Percentiles rank a stretch among this genome's conserved stretches.
phyloP scores from a whole-genome alignment of 2,888 invertebrate species.

The Sinopyrophorus schimmeli region DNA sequence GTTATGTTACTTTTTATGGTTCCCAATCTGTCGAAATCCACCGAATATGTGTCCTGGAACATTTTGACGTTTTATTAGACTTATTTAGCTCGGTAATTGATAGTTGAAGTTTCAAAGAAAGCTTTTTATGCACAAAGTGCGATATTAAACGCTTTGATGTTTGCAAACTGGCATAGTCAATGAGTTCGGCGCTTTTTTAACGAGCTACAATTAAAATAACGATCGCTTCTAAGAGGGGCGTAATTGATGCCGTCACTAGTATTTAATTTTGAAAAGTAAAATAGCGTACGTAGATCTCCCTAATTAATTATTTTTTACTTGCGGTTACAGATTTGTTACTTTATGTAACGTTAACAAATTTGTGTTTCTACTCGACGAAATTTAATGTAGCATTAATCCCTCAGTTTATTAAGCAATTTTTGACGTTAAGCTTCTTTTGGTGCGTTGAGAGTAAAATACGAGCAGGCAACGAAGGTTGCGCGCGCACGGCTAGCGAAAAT shows the following conservation, averaged over 20 bases:
- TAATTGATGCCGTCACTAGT: slow-evolving; percentile 9
- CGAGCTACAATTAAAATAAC: slow-evolving; percentile 24
- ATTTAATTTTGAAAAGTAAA: slow-evolving; percentile 10
- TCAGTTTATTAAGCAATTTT: no score
- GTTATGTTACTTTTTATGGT: slow-evolving; percentile 70
- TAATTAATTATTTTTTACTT: no score
- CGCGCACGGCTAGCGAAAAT: no score
- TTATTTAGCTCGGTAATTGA: slow-evolving; percentile 28
- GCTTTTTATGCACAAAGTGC: no score
- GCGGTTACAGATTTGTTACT: no score
- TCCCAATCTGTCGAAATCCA: slow-evolving; percentile 62
- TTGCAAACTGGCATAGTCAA: slow-evolving; percentile 20
- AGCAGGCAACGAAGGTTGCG: no score
- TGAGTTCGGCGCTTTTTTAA: slow-evolving; percentile 24
- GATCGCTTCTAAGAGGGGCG: slow-evolving; percentile 7
- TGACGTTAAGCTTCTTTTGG: no score
- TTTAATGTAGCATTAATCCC: no score
- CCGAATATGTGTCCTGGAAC: slow-evolving; percentile 63
- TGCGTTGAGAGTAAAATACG: no score
- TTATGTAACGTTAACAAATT: no score
- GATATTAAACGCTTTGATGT: no score
- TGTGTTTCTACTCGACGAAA: no score
- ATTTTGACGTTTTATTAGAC: slow-evolving; percentile 17
- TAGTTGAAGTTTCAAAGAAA: slow-evolving; percentile 28
- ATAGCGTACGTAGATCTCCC: background rate